phyloP scores from a whole-genome alignment of 2,888 invertebrate genomes.

The Drosophila mulleri region DNA sequence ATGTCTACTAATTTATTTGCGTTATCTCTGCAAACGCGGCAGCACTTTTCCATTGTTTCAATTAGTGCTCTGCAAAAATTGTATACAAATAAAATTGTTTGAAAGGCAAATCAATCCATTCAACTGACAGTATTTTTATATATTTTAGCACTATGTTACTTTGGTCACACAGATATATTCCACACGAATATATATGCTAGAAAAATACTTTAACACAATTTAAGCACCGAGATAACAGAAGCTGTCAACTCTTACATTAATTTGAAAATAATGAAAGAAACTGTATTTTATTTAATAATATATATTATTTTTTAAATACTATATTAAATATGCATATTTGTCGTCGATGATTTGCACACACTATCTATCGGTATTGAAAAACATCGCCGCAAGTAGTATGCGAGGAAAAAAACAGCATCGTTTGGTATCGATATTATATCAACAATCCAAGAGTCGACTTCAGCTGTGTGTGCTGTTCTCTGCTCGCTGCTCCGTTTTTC shows the following conservation, averaged over 20 bases:
- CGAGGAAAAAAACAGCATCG: slow-evolving; percentile 4
- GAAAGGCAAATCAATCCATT: neutral
- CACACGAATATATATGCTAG: neutral
- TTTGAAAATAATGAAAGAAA: neutral
- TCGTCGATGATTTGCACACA: neutral
- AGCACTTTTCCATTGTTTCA: slow-evolving; percentile 47
- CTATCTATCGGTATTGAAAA: slow-evolving; percentile 29
- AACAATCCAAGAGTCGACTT: slow-evolving; percentile 49
- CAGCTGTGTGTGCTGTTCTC: slow-evolving; percentile 56
- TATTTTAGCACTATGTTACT: neutral
- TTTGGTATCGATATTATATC: slow-evolving; percentile 50
- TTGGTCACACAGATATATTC: neutral
- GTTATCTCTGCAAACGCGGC: slow-evolving; percentile 65
- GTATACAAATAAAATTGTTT: slow-evolving; percentile 35
- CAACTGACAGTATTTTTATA: slow-evolving; percentile 5
- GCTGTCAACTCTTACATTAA: neutral
- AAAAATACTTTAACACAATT: neutral
- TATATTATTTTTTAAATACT: neutral
- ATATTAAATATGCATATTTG: neutral
- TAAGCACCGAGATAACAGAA: neutral
- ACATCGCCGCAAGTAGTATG: neutral
- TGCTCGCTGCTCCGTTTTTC: slow-evolving; percentile 39
- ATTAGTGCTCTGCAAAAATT: slow-evolving; percentile 8
- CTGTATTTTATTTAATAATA: neutral
- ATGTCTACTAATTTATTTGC: slow-evolving; percentile 46